Evolutionary conservation across 2,113 vertebrate species (phyloP), one percentile per base, ranked within the genome.

Genomic region (Periophthalmodon schlosseri): DNA sequence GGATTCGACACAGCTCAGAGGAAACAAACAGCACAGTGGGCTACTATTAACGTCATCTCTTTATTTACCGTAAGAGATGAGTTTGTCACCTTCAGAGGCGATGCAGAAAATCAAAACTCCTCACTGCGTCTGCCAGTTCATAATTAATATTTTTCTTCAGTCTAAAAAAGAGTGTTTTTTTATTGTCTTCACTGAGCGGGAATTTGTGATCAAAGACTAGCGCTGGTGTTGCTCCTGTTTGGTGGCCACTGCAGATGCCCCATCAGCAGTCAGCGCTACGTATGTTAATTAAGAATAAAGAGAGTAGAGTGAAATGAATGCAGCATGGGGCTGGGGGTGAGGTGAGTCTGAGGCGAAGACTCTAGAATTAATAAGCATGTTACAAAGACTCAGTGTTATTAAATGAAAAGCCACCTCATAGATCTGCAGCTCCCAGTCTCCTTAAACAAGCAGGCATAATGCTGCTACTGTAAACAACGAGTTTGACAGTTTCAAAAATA

Each of bases 181-280:
- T 77, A 70, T 68, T 71, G 81, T 54, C n/a, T 23, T n/a, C 44
- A 21, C 68, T 39, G 77, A 80, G 72, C 10, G 57, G 18, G 83
- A 82, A 67, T 58, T 65, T 24, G 33, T 71, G 83, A 86, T 84
- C 78, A 88, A 84, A 87, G 69, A 68, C 46, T 46, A 63, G 58
- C 54, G 70, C 67, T 71, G 71, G 46, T 70, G 74, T 68, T 69
- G 67, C 33, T 47, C 66, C 33, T 68, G 57, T 67, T 82, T 46
- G 70, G 72, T 64, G 83, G 76, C 67, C 83, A 68, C 81, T 66
- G 75, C 76, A 73, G 74, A 83, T 75, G 68, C 70, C 56, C 67
- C 77, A 77, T 74, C 54, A 13, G 76, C 73, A 39, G 20, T 33
- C 70, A 7, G 46, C 70, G 61, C 66, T 78, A 67, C 75, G 20